A percentile compares a stretch with the other conserved stretches of the same genome.
Evolutionary conservation across 2,113 vertebrate genomes (phyloP).

Genomic region (Pontoporia blainvillei): DNA sequence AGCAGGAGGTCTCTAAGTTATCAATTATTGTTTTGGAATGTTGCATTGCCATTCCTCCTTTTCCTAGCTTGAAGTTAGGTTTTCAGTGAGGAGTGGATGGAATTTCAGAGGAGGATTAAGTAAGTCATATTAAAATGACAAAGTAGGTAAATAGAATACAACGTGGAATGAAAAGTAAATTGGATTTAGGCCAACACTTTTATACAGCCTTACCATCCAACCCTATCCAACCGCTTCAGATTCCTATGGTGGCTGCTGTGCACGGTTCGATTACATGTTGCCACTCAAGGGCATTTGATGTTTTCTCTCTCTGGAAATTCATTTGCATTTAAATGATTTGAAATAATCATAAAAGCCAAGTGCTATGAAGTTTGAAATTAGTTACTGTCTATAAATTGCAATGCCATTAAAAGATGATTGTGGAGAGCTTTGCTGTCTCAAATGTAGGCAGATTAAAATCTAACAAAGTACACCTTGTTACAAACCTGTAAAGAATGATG

Average conservation of each 20-base stretch:
- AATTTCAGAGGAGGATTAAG: constrained; percentile 81
- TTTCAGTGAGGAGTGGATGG: constrained; percentile 69
- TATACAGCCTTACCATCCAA: constrained; percentile 81
- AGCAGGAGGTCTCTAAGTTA: constrained; percentile 40
- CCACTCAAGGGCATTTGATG: constrained; percentile 90
- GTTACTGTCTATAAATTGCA: constrained; percentile 91
- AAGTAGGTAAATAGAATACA: constrained; percentile 86
- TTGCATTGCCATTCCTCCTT: constrained; percentile 55
- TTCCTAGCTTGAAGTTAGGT: constrained; percentile 68
- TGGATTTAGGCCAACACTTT: constrained; percentile 85
- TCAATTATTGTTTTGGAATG: constrained; percentile 63
- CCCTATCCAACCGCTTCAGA: constrained; percentile 79
- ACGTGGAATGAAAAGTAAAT: constrained; percentile 86
- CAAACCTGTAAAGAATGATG: constrained; percentile 84
- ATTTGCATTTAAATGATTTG: constrained; percentile 94
- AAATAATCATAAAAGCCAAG: constrained; percentile 92
- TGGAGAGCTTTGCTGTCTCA: constrained; percentile 86
- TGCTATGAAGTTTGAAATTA: constrained; percentile 94
- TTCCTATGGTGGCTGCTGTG: constrained; percentile 80
- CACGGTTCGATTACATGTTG: constrained; percentile 83
- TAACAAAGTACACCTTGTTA: constrained; percentile 89
- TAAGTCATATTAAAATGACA: constrained; percentile 86
- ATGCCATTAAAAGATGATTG: constrained; percentile 90
- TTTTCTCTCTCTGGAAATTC: constrained; percentile 89
- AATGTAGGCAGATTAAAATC: constrained; percentile 89